Evolutionary conservation across 2,888 invertebrate genomes (phyloP).

Genomic region (Drosophila mimetica): DNA sequence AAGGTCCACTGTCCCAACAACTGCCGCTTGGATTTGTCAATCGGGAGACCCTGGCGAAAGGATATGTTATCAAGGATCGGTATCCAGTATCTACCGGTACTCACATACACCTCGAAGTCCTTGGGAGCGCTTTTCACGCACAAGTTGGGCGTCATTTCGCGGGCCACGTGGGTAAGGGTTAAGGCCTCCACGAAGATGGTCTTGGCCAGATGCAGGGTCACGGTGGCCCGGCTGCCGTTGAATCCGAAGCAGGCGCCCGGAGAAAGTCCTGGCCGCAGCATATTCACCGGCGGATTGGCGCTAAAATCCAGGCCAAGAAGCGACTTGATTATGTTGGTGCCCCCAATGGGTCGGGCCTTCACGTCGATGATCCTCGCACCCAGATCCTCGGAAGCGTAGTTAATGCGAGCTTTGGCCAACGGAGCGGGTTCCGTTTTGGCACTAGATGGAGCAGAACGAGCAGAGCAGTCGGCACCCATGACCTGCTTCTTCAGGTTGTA

Average conservation of each 20-base stretch:
- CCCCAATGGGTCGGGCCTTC: conserved; percentile 59
- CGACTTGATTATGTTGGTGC: conserved; percentile 48
- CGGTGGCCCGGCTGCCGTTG: conserved; percentile 54
- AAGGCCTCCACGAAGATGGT: conserved; percentile 65
- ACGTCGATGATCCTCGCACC: conserved; percentile 68
- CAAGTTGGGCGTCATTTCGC: conserved; percentile 61
- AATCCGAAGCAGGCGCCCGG: conserved; percentile 78
- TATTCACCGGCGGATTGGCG: conserved; percentile 73
- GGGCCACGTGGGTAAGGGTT: conserved; percentile 65
- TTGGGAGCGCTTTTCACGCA: conserved; percentile 75
- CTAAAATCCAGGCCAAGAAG: conserved; percentile 69
- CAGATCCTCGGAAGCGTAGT: conserved; percentile 75
- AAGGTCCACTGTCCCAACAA: conserved; percentile 63
- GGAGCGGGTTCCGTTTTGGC: not conserved
- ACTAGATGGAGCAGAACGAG: not conserved
- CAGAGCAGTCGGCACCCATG: conserved; percentile 30
- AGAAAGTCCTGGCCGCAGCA: conserved; percentile 59
- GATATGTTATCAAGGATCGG: not conserved
- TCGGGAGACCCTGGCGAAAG: conserved; percentile 50
- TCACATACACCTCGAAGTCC: conserved; percentile 70
- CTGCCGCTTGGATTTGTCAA: conserved; percentile 7
- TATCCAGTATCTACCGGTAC: not conserved
- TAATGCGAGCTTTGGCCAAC: conserved; percentile 50
- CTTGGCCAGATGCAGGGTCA: conserved; percentile 63
- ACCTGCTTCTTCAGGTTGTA: conserved; percentile 68